phyloP scores from a whole-genome alignment of 2,888 invertebrate species.

The Stegana nigrithorax region DNA sequence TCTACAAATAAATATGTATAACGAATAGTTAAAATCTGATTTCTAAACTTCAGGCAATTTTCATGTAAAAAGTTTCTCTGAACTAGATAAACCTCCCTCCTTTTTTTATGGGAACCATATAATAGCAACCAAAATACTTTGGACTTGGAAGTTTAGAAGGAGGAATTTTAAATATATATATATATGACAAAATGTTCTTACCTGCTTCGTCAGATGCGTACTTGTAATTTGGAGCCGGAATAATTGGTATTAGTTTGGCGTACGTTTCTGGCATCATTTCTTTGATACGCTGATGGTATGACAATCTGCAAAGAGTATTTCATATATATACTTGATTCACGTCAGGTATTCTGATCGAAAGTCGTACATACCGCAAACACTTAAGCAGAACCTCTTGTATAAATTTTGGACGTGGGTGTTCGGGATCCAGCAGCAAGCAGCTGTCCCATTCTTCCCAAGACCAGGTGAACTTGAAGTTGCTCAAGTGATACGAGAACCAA shows the following conservation, averaged over 20 bases:
- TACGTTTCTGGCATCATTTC: conserved; percentile 93
- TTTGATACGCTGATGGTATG: conserved; percentile 92
- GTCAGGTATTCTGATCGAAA: not conserved
- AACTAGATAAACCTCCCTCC: too few relatives aligned
- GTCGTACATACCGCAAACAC: conserved; percentile 80
- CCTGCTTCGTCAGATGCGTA: conserved; percentile 91
- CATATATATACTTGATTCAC: not conserved
- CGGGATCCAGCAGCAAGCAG: conserved; percentile 83
- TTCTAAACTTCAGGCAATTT: too few relatives aligned
- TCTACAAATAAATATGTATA: not conserved
- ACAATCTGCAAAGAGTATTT: conserved; percentile 73
- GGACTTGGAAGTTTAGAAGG: too few relatives aligned
- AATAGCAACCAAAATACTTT: too few relatives aligned
- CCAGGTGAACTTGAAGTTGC: conserved; percentile 99
- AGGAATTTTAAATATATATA: too few relatives aligned
- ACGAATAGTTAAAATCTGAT: too few relatives aligned
- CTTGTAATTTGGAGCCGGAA: conserved; percentile 89
- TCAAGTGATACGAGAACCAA: conserved; percentile 99
- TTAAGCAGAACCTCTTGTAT: conserved; percentile 91
- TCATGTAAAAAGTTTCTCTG: too few relatives aligned
- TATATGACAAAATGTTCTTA: too few relatives aligned
- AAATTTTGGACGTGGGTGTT: conserved; percentile 95
- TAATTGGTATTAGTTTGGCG: conserved; percentile 83
- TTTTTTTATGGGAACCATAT: too few relatives aligned
- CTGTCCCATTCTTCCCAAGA: conserved; percentile 98